Base-by-base conservation (phyloP, 2,797 vertebrate genomes). In the Menidia menidia region DNA sequence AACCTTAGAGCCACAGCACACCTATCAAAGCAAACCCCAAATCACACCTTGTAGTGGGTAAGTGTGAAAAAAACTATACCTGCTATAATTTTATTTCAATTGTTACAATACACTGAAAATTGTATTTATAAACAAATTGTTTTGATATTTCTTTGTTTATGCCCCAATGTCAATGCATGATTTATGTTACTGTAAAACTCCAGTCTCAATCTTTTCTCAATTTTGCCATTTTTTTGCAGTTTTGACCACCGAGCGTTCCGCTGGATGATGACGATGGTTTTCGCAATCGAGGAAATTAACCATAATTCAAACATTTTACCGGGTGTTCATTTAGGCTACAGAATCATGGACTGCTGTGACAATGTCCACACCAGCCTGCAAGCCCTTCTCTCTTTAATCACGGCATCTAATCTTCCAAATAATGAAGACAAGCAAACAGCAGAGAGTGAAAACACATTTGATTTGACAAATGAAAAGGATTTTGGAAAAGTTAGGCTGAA, bases 251-350 rank as follows among this genome's bases (percentile, higher is more conserved):
- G 92, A 71, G 92, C 92, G 12, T 94, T 95, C 63, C 93, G 91
- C 19, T 94, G 93, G 93, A 82, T 92, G 77, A 93, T 94, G 87
- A 93, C 94, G 13, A 94, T 95, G 94, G 88, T 93, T 59, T 95
- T 94, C 78, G 82, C 93, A 2, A 89, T 94, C 48, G 86, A 94
- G 59, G 94, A 95, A 90, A 93, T 95, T 52, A 95, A 95, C 68
- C 68, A 6, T 10, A 81, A 90, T 53, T 68, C 85, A 8, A 78
- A 13, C n/a, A 77, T 95, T 32, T 82, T 94, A 54, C 94, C 94
- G 10, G 91, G 89, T 32, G 64, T 95, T 30, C 91, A 69, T 33
- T 73, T 95, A 12, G 94, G 94, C 14, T 95, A 94, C 80, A 75
- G 78, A n/a, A 90, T 94, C 53, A 71, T 92, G 71, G 91, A 94